Percentiles rank a stretch among this genome's conserved stretches.
phyloP scores from a whole-genome alignment of 1,140 invertebrate species.

The Dreissena polymorpha region DNA sequence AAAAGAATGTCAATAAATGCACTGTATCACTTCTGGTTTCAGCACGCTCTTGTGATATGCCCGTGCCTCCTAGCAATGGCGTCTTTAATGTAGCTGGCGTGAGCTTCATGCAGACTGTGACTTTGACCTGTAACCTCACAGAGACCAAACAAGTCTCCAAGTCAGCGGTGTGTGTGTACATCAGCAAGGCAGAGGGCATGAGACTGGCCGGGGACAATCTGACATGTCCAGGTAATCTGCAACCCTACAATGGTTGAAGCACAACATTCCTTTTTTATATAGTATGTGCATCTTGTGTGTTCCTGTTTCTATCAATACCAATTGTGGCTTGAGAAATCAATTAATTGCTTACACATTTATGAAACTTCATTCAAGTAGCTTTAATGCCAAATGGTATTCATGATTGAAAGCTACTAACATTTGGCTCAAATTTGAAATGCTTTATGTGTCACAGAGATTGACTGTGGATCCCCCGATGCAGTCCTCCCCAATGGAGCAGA shows the following conservation, averaged over 20 bases:
- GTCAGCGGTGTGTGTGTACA: slow-evolving; percentile 5
- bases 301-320: background rate
- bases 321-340: background rate
- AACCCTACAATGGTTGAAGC: too few species aligned
- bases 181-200: background rate
- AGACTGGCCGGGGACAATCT: slow-evolving; percentile 18
- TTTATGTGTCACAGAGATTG: slow-evolving; percentile 10
- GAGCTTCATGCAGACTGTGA: background rate
- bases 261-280: too few species aligned
- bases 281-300: background rate
- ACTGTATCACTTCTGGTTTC: background rate
- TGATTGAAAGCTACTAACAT: background rate
- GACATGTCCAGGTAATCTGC: slow-evolving; percentile 26
- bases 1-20: too few species aligned
- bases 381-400: background rate
- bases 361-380: too few species aligned
- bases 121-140: slow-evolving; percentile 11
- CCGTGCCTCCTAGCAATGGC: background rate
- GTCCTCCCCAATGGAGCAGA: background rate
- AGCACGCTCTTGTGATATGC: slow-evolving; percentile 13
- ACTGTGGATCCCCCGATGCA: slow-evolving; percentile 27
- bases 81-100: slow-evolving; percentile 15
- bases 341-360: background rate
- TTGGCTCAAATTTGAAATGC: background rate
- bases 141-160: background rate